A percentile compares a stretch with the other conserved stretches of the same genome.
phyloP scores from a whole-genome alignment of 2,888 invertebrate genomes.

The Hylaea fasciaria region DNA sequence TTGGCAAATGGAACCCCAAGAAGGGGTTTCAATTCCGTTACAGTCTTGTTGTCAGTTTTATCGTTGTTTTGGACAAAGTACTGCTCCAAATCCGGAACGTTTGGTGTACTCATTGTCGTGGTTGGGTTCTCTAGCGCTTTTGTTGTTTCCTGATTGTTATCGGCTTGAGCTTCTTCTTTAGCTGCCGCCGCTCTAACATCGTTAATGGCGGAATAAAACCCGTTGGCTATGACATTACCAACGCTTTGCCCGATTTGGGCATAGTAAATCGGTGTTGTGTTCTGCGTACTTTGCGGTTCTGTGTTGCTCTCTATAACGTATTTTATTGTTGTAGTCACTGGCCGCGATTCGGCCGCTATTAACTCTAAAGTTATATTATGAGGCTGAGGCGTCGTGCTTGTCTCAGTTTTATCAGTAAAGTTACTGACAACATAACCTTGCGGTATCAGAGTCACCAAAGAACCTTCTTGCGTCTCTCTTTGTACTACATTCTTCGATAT shows the following conservation, averaged over 20 bases:
- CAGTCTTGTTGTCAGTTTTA: conserved; percentile 56
- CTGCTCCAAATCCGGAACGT: conserved; percentile 57
- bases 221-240: conserved; percentile 68
- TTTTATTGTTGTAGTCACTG: conserved; percentile 65
- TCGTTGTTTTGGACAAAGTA: conserved; percentile 61
- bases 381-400: conserved; percentile 52
- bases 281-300: conserved; percentile 48
- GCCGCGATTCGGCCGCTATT: conserved; percentile 58
- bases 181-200: conserved; percentile 86
- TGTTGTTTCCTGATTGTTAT: conserved; percentile 80
- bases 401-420: conserved; percentile 59
- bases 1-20: conserved; percentile 70
- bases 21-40: conserved; percentile 63
- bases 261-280: conserved; percentile 76
- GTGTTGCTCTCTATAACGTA: conserved; percentile 64
- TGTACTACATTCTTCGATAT: conserved; percentile 70
- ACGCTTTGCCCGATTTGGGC: conserved; percentile 76
- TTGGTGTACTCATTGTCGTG: conserved; percentile 56
- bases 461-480: conserved; percentile 71
- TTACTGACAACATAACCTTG: conserved; percentile 58
- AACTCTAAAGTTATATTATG: conserved; percentile 62
- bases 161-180: conserved; percentile 82
- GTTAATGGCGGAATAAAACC: conserved; percentile 85
- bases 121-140: conserved; percentile 51
- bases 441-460: conserved; percentile 63